Evolutionary conservation across 2,888 invertebrate genomes (phyloP).

Genomic region (Frankliniella intonsa): DNA sequence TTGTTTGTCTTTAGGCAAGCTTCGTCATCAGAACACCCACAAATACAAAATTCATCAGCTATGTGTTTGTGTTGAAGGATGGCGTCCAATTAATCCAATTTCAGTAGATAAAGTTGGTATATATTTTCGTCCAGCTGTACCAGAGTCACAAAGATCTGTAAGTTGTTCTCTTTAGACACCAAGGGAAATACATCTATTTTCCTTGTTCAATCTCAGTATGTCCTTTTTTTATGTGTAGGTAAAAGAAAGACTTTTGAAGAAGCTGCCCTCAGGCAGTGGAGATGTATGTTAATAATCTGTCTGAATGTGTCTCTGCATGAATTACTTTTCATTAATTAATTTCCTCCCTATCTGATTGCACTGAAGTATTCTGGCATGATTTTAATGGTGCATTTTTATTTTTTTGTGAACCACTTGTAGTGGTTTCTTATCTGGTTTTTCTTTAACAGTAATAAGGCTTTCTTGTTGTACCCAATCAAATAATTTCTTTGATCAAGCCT

Average conservation of each 20-base stretch:
- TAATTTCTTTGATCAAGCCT: no score
- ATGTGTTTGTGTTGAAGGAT: conserved; percentile 82
- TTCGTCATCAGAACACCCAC: conserved; percentile 68
- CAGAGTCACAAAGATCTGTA: conserved; percentile 45
- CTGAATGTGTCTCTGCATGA: not conserved
- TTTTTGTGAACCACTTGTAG: no score
- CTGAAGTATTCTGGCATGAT: not conserved
- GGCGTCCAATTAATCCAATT: conserved; percentile 81
- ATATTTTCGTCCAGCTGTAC: conserved; percentile 72
- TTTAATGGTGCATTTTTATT: not conserved
- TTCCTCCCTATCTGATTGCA: no score
- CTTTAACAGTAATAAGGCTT: no score
- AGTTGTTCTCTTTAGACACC: not conserved
- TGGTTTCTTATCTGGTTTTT: no score
- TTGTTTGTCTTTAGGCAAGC: conserved; percentile 49
- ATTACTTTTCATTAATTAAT: not conserved
- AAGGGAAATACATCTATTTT: no score
- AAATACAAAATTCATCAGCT: conserved; percentile 79
- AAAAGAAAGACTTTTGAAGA: conserved; percentile 8
- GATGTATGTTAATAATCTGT: conserved; percentile 3
- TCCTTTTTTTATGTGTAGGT: conserved; percentile 8
- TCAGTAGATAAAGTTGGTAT: conserved; percentile 94
- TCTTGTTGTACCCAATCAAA: no score
- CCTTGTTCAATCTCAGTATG: not conserved
- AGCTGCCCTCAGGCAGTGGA: conserved; percentile 35